phyloP scores from a whole-genome alignment of 2,888 invertebrate genomes.

The Ornithoptera priamus region DNA sequence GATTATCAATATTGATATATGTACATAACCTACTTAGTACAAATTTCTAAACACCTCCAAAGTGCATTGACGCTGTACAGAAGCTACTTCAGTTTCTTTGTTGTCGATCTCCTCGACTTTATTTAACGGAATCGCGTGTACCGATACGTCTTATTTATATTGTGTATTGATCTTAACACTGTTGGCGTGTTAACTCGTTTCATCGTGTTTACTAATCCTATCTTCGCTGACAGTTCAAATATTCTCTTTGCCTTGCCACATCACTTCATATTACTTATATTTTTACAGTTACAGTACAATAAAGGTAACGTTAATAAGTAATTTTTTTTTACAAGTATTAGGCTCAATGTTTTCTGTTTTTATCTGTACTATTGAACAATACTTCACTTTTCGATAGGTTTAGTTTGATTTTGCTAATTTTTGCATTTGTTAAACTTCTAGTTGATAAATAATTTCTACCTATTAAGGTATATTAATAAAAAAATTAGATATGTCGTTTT shows the following conservation, averaged over 20 bases:
- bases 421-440: too few species aligned
- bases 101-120: slow-evolving; percentile 12
- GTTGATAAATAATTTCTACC: too few species aligned
- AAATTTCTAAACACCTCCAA: slow-evolving; percentile 3
- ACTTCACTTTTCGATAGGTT: too few species aligned
- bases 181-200: slow-evolving; percentile 1
- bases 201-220: slow-evolving; percentile 11
- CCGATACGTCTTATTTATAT: slow-evolving; percentile 19
- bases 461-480: too few species aligned
- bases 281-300: too few species aligned
- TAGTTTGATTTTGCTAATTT: too few species aligned
- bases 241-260: neutral
- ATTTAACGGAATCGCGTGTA: slow-evolving; percentile 18
- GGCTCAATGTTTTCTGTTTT: too few species aligned
- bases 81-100: neutral
- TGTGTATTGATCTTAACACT: slow-evolving; percentile 20
- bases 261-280: neutral
- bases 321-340: too few species aligned
- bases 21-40: neutral
- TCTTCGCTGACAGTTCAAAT: neutral
- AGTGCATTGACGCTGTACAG: slow-evolving; percentile 15
- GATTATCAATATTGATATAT: neutral
- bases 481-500: too few species aligned
- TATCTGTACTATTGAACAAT: too few species aligned
- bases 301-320: too few species aligned